These are phyloP conservation scores for Lycia hirtaria DNA, from an alignment of 2,888 invertebrate genomes.

Conservation along the genomic window DNA sequence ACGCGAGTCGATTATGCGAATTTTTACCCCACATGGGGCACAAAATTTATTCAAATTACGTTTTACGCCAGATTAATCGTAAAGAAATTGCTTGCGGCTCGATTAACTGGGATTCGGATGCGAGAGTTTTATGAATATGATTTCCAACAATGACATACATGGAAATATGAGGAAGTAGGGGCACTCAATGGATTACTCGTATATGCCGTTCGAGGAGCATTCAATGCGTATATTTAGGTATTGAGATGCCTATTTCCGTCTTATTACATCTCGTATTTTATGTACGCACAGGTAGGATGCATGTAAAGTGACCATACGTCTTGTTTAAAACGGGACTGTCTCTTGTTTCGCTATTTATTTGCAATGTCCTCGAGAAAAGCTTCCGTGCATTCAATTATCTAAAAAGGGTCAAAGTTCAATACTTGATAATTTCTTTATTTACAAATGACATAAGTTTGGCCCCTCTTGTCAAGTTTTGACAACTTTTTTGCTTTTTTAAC, in stretches of 20 bases:
- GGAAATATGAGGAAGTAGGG: slow-evolving; percentile 19
- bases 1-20: slow-evolving; percentile 27
- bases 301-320: too few relatives aligned
- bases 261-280: slow-evolving; percentile 6
- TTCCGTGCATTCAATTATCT: too few relatives aligned
- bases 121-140: slow-evolving; percentile 37
- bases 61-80: slow-evolving; percentile 61
- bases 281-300: slow-evolving; percentile 11
- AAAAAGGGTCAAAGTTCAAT: too few relatives aligned
- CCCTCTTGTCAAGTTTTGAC: too few relatives aligned
- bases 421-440: too few relatives aligned
- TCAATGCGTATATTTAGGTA: slow-evolving; percentile 7
- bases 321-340: too few relatives aligned
- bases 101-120: slow-evolving; percentile 49
- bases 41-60: slow-evolving; percentile 67
- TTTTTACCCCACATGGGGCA: slow-evolving; percentile 38
- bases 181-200: slow-evolving; percentile 4
- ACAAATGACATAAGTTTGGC: too few relatives aligned
- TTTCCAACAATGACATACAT: slow-evolving; percentile 20
- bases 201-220: slow-evolving; percentile 16
- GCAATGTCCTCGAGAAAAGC: too few relatives aligned
- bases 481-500: too few relatives aligned
- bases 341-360: too few relatives aligned
- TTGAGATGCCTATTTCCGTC: slow-evolving; percentile 2
- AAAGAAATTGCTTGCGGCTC: slow-evolving; percentile 51